Base-by-base conservation (phyloP, 2,888 invertebrate genomes). In the Zeuzera pyrina region DNA sequence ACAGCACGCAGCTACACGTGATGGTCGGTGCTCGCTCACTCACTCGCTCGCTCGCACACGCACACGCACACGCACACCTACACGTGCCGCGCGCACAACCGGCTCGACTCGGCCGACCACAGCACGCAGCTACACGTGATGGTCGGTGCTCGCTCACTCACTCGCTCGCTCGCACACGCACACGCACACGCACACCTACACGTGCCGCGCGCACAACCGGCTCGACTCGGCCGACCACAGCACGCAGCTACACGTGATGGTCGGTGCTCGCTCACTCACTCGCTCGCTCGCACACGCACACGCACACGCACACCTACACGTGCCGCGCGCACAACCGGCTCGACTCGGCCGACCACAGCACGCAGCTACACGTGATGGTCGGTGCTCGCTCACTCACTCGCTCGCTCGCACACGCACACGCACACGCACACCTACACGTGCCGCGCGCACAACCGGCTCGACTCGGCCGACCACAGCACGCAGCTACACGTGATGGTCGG, bases 391-490 rank as follows among this genome's bases (percentile, higher is more conserved):
- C 89, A 0, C 69, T 98, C 43, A 90, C 92, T 63, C 94, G 98
- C 50, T 88, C 88, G 41, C 87, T 89, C 16, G 89, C 95, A 29
- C 88, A 89, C 45, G 92, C 93, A 63, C 86, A 87, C 28, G 97
- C n/a, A 98, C 76, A 89, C 91, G 1, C 98, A 97, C 12, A 90
- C 91, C 15, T 98, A 97, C 84, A 96, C 95, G 52, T 98, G 98
- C 69, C 88, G 97, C 35, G 97, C 97, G 12, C 91, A 91, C 65
- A 96, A 95, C 67, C 84, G 88, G 7, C 91, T 94, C 35, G 98
- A 98, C 71, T 93, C 94, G 15, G 85, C 91, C 15, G 98, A 98
- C 71, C 91, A 92, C 27, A 91, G 91, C 47, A 93, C 96, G 14
- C 88, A 89, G 30, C 86, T 98, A 30, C 88, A 89, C 56, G 94